phyloP scores from a whole-genome alignment of 2,113 vertebrate genomes.

The Pygoscelis adeliae region DNA sequence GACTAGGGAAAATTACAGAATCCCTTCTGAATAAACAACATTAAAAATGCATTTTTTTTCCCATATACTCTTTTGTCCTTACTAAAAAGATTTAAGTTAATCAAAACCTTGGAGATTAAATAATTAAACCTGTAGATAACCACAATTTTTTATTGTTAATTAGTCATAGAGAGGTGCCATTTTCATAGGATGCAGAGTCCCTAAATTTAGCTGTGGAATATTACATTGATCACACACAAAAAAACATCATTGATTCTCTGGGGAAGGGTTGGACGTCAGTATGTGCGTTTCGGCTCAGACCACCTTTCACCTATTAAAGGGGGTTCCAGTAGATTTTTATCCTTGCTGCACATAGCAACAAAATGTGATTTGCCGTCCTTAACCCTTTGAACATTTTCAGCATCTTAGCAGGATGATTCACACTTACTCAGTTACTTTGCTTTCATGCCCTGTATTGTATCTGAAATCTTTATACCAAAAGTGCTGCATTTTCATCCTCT shows the following conservation, averaged over 20 bases:
- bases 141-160: constrained; percentile 77
- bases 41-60: not conserved
- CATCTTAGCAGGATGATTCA: constrained; percentile 12
- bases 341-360: constrained; percentile 73
- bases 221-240: constrained; percentile 77
- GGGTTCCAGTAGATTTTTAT: constrained; percentile 65
- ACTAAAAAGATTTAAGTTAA: constrained; percentile 73
- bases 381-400: constrained; percentile 66
- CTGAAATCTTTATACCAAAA: constrained; percentile 17
- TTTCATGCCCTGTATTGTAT: not conserved
- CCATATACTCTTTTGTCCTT: constrained; percentile 27
- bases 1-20: constrained; percentile 50
- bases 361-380: constrained; percentile 69
- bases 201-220: constrained; percentile 84
- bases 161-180: constrained; percentile 77
- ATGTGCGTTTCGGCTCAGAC: constrained; percentile 69
- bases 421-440: not conserved
- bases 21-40: constrained; percentile 32
- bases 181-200: constrained; percentile 73
- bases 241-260: constrained; percentile 72
- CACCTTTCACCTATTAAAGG: constrained; percentile 73
- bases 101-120: constrained; percentile 76
- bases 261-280: constrained; percentile 73
- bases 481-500: constrained; percentile 1
- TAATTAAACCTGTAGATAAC: constrained; percentile 77